A percentile compares a stretch with the other conserved stretches of the same genome.
Evolutionary conservation across 2,888 invertebrate species (phyloP).

Genomic region (Norana najaformis): DNA sequence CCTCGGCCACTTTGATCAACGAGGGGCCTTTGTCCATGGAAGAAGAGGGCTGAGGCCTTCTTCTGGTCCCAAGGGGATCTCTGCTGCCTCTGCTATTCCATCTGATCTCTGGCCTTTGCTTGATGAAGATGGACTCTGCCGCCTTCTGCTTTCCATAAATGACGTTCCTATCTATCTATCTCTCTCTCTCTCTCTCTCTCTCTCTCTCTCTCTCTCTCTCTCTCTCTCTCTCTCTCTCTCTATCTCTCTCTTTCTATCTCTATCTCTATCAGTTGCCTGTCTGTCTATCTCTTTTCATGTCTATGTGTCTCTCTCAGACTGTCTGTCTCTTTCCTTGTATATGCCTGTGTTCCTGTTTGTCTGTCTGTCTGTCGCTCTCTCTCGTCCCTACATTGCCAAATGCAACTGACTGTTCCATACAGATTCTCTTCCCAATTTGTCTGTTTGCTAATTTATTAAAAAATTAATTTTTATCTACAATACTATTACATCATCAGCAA

Average conservation of each 20-base stretch:
- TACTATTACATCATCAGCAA: neutral
- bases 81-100: neutral
- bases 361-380: no score
- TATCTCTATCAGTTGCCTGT: no score
- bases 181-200: neutral
- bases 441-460: no score
- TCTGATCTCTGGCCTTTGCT: neutral
- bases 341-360: neutral
- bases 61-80: neutral
- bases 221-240: neutral
- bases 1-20: neutral
- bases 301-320: neutral
- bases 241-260: neutral
- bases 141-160: neutral
- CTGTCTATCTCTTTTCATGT: no score
- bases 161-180: neutral
- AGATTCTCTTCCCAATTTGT: no score
- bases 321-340: neutral
- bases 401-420: no score
- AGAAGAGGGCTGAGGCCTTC: neutral
- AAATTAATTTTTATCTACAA: neutral
- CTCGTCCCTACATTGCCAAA: no score
- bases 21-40: neutral
- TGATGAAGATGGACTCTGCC: neutral
- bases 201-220: neutral